Base-by-base conservation (phyloP, 2,797 vertebrate species). In the Chrysolophus pictus region DNA sequence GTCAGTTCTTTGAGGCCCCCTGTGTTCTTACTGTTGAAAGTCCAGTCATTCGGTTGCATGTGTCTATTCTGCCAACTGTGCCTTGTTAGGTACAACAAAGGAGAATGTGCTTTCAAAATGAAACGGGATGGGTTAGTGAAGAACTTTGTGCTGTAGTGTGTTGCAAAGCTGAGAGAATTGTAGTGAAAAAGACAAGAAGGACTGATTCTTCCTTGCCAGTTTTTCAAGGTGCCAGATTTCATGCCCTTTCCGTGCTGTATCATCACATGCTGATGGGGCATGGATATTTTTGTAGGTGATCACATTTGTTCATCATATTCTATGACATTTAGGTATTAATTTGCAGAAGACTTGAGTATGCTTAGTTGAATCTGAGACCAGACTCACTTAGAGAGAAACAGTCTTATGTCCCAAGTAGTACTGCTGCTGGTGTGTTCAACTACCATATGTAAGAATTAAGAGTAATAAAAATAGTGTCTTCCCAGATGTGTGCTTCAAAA, bases 231-330 rank as follows among this genome's bases (percentile, higher is more conserved):
- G 14, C 2, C 2, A 2, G 6, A 60, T 68, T 87, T 80, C 47
- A 71, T 87, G 14, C 22, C 6, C 24, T 78, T 77, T 64, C 29
- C n/a, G 4, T 80, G 18, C 9, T 59, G 1, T 1, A 11, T 63
- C 24, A 24, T 55, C 10, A 4, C 6, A 4, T 87, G 17, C 11
- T 85, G 26, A 12, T 68, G 17, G 13, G 70, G 39, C 6, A 5
- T 35, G 8, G n/a, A 49, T 5, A 1, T 41, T 83, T 91, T 75
- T 51, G 22, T 64, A 42, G 24, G 35, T 62, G 33, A 59, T 11
- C 5, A 31, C 14, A n/a, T 0, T 0, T 28, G 3, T 77, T 65
- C 12, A 14, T 85, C 10, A 1, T 75, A 29, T 28, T 86, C 64
- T 37, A 23, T 15, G 2, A 3, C n/a, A 33, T 12, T 82, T 69